Percentiles rank a stretch among this genome's conserved stretches.
Conservation (phyloP, 2,888 invertebrate genomes). For the Alloscopus bannaensis region DNA sequence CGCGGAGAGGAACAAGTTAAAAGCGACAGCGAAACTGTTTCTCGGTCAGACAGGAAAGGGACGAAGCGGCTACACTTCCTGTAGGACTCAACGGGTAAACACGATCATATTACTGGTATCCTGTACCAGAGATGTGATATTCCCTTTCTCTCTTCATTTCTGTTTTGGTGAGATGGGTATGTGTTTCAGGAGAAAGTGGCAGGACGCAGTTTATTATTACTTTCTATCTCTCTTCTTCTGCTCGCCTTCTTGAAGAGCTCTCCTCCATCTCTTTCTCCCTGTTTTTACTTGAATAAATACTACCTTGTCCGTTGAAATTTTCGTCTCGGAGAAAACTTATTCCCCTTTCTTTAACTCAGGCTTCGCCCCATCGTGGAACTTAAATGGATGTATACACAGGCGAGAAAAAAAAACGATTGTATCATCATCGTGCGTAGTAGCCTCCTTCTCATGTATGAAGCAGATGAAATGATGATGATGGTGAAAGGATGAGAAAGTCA, state of each 20-base stretch:
- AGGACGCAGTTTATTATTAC: slow-evolving; percentile 34
- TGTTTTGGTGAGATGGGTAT: neutral
- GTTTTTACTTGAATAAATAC: slow-evolving; percentile 36
- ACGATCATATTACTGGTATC: neutral
- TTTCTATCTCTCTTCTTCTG: neutral
- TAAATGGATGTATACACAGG: too few relatives aligned
- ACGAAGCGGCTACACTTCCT: neutral
- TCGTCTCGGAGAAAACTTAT: slow-evolving; percentile 4
- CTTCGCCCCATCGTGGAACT: neutral
- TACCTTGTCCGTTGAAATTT: neutral
- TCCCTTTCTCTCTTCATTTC: neutral
- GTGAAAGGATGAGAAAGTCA: too few relatives aligned
- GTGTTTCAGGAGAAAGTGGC: neutral
- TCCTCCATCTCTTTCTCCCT: neutral
- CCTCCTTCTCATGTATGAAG: too few relatives aligned
- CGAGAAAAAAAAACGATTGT: slow-evolving; percentile 6
- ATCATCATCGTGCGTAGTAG: slow-evolving; percentile 2
- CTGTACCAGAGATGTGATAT: neutral
- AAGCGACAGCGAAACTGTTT: slow-evolving; percentile 17
- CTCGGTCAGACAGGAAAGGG: slow-evolving; percentile 8
- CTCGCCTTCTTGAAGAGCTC: slow-evolving; percentile 27
- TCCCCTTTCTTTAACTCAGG: neutral
- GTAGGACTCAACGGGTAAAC: neutral
- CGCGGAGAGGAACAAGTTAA: neutral
- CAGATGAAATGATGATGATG: too few relatives aligned